Conservation (phyloP, 2,113 vertebrate genomes). For the Perccottus glenii region DNA sequence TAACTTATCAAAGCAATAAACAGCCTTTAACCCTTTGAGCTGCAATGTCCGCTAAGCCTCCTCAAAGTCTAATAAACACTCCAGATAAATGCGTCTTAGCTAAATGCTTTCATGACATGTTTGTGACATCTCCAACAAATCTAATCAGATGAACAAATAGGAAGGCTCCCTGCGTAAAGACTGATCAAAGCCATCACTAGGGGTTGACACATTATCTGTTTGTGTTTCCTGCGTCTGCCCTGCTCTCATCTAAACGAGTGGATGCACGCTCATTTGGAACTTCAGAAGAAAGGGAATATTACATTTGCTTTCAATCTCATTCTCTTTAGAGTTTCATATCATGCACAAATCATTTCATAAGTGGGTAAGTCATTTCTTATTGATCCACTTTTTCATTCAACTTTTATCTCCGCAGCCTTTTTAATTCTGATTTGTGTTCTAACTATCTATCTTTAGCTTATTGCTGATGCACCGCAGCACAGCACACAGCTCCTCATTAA, state of each 20-base stretch:
- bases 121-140: conserved; percentile 1
- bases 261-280: conserved; percentile 29
- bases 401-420: conserved; percentile 53
- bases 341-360: conserved; percentile 54
- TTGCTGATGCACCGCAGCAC: conserved; percentile 1
- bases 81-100: not conserved
- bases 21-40: conserved; percentile 81
- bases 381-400: conserved; percentile 56
- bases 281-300: conserved; percentile 67
- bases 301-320: conserved; percentile 47
- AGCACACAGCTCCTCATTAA: conserved; percentile 28
- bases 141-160: conserved; percentile 34
- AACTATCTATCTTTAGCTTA: conserved; percentile 26
- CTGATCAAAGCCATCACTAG: conserved; percentile 41
- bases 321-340: conserved; percentile 48
- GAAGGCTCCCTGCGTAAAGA: not conserved
- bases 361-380: conserved; percentile 66
- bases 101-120: conserved; percentile 9
- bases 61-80: not conserved
- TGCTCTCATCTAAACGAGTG: conserved; percentile 28
- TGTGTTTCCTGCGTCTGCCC: conserved; percentile 30
- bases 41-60: conserved; percentile 46
- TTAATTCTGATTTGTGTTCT: conserved; percentile 58
- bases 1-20: conserved; percentile 50
- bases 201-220: conserved; percentile 29